Evolutionary conservation across 37 sponge, comb jelly and placozoan species (phyloP), one percentile per base, ranked within the genome.

Genomic region (Agelas oroides): DNA sequence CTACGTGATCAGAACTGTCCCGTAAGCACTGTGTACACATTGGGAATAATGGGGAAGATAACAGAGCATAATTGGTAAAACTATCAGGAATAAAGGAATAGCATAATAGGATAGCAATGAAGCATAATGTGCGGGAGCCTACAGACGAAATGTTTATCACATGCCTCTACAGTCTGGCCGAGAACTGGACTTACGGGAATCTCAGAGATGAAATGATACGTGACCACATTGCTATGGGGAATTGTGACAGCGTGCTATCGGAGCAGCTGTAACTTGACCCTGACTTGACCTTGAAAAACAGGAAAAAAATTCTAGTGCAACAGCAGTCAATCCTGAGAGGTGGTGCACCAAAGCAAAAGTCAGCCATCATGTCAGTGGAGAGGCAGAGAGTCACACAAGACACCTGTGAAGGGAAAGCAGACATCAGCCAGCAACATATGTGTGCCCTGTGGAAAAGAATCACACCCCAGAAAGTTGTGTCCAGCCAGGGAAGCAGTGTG

Each of bases 401-500:
- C 46, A 8, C 46, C n/a, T n/a, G n/a, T n/a, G n/a, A n/a, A n/a
- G n/a, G n/a, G n/a, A n/a, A n/a, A n/a, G n/a, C n/a, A n/a, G n/a
- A n/a, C n/a, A n/a, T n/a, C 46, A 12, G 6, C 62, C 62, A 61
- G 28, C 24, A 27, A 19, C 40, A 84, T 24, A 56, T 84, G 84
- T 46, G 24, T 8, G 24, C 55, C 76, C 30, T 84, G 84, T 75
- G 84, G 75, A 21, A 53, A 20, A 65, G 75, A 53, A 18, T 33
- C 59, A 16, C 84, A 73, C 52, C 35, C 65, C 24, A 53, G 76
- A n/a, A 25, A 83, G 30, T 21, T 24, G 17, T 83, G 84, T 30
- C 84, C 84, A 52, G 84, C 74, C 52, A 73, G 63, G 59, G 84
- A 83, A 30, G 74, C 75, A 19, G 52, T 54, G 25, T 83, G 84